Evolutionary conservation across 2,797 vertebrate species (phyloP).

Genomic region (Coilia nasus): DNA sequence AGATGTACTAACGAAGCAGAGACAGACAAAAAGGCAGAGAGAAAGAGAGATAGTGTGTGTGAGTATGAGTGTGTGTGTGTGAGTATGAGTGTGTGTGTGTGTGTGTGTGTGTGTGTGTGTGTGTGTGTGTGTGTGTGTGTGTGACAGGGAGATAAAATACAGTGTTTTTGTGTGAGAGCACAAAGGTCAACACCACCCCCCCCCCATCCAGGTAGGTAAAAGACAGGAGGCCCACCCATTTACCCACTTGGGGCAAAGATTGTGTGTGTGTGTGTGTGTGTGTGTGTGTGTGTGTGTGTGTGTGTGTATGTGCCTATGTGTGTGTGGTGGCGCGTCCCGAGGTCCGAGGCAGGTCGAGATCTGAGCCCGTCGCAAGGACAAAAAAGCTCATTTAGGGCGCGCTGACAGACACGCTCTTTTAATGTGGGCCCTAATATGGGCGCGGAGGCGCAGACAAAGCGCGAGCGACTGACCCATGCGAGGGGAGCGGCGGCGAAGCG

Average conservation of each 20-base stretch:
- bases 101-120: conserved; percentile 30
- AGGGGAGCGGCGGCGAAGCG: conserved; percentile 14
- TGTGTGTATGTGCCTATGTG: conserved; percentile 1
- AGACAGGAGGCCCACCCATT: conserved; percentile 16
- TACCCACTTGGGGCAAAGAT: neutral
- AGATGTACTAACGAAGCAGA: no score
- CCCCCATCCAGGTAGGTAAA: neutral
- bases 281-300: conserved; percentile 21
- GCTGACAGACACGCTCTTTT: conserved; percentile 55
- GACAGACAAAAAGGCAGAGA: neutral
- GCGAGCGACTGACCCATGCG: conserved; percentile 44
- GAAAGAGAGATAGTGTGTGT: conserved; percentile 1
- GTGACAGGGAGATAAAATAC: no score
- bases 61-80: conserved; percentile 26
- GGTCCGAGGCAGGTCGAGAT: conserved; percentile 30
- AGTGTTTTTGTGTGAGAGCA: neutral
- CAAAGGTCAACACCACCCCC: conserved; percentile 2
- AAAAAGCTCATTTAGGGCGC: conserved; percentile 53
- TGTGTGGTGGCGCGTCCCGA: neutral
- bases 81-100: conserved; percentile 29
- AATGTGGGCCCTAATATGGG: conserved; percentile 47
- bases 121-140: neutral
- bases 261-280: conserved; percentile 19
- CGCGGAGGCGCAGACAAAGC: conserved; percentile 33
- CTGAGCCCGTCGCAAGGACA: conserved; percentile 39